These are phyloP conservation scores for Syrista parreyssii DNA, from an alignment of 2,888 invertebrate species.

Conservation along the genomic window DNA sequence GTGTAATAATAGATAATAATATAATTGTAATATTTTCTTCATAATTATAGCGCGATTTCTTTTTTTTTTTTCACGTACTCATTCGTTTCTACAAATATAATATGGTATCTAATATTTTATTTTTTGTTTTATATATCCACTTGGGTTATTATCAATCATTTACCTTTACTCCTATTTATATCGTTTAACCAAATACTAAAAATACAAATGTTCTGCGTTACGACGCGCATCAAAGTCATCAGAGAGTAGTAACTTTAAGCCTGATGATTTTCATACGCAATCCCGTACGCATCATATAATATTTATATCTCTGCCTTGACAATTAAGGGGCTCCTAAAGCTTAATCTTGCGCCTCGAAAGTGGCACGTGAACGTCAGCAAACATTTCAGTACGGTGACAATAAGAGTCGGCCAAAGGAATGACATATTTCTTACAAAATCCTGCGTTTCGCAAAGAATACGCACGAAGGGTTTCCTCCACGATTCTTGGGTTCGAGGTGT, in stretches of 20 bases:
- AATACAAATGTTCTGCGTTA: slow-evolving; percentile 62
- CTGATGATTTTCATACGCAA: slow-evolving; percentile 48
- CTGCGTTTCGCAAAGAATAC: too few relatives aligned
- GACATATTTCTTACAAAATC: too few relatives aligned
- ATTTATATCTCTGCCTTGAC: slow-evolving; percentile 53
- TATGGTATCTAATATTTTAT: slow-evolving; percentile 60
- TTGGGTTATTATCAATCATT: slow-evolving; percentile 60
- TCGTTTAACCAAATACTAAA: slow-evolving; percentile 63
- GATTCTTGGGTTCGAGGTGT: too few relatives aligned
- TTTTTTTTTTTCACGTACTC: slow-evolving; percentile 55
- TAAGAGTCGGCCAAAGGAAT: too few relatives aligned
- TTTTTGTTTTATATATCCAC: slow-evolving; percentile 55
- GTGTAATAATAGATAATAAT: slow-evolving; percentile 65
- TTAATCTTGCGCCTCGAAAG: too few relatives aligned
- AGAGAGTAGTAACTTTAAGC: slow-evolving; percentile 18
- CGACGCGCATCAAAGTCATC: slow-evolving; percentile 26
- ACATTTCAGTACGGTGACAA: too few relatives aligned
- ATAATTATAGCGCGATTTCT: slow-evolving; percentile 60
- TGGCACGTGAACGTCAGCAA: too few relatives aligned
- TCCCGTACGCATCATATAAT: slow-evolving; percentile 50
- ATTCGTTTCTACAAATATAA: slow-evolving; percentile 63
- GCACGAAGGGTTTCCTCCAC: too few relatives aligned
- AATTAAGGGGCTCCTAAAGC: slow-evolving; percentile 58
- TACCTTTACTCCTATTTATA: slow-evolving; percentile 59
- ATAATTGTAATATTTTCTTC: slow-evolving; percentile 55